These are phyloP conservation scores for Ranitomeya imitator DNA, from an alignment of 2,113 vertebrate species.

Conservation along the genomic window DNA sequence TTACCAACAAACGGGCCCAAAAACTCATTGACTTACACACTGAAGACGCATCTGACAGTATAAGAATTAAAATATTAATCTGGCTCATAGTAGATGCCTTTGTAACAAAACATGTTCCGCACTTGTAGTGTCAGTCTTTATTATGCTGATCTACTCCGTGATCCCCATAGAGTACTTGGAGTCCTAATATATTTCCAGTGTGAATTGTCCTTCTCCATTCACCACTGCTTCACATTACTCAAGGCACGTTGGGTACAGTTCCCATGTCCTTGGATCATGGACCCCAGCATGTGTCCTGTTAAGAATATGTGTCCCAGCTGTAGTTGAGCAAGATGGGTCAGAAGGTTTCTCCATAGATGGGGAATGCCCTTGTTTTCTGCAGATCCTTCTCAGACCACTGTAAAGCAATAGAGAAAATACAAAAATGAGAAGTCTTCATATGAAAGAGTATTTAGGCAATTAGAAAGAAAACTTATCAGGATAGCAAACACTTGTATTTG, in stretches of 20 bases:
- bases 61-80: conserved; percentile 24
- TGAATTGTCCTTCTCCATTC: conserved; percentile 38
- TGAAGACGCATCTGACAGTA: conserved; percentile 17
- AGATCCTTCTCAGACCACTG: conserved; percentile 68
- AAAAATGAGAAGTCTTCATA: background rate
- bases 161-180: conserved; percentile 18
- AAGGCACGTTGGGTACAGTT: conserved; percentile 16
- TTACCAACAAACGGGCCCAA: conserved; percentile 2
- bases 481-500: background rate
- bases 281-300: background rate
- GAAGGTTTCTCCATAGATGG: conserved; percentile 17
- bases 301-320: background rate
- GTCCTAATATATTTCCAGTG: conserved; percentile 36
- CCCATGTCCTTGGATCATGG: conserved; percentile 14
- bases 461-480: background rate
- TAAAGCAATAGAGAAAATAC: conserved; percentile 8
- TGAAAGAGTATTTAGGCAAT: background rate
- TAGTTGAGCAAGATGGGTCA: conserved; percentile 21
- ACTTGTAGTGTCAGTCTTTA: conserved; percentile 1
- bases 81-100: conserved; percentile 17
- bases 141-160: background rate
- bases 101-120: conserved; percentile 45
- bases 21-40: background rate
- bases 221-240: conserved; percentile 44
- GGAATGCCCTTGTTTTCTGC: background rate